Evolutionary conservation across 2,113 vertebrate genomes (phyloP).

Genomic region (Ursus arctos): DNA sequence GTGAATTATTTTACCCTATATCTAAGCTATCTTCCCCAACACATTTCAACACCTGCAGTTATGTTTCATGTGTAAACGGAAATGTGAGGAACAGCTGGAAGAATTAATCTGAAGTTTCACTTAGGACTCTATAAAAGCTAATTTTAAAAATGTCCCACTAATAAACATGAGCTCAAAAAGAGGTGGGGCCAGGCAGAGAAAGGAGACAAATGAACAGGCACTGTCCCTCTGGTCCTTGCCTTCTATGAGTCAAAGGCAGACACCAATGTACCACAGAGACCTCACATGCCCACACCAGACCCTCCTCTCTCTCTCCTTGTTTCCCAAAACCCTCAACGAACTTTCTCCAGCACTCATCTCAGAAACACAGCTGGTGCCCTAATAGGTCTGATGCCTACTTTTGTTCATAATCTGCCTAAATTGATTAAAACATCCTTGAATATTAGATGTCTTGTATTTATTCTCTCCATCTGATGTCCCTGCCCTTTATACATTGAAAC

Average conservation of each 20-base stretch:
- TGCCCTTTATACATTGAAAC: not conserved
- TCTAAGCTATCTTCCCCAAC: not conserved
- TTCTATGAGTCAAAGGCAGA: not conserved
- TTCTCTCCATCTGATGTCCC: not conserved
- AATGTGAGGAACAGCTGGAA: not conserved
- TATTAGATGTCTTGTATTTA: not conserved
- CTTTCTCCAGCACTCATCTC: not conserved
- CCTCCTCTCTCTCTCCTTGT: not conserved
- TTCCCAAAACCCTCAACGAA: not conserved
- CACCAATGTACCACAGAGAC: not conserved
- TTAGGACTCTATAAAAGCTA: not conserved
- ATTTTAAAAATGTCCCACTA: not conserved
- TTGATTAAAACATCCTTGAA: not conserved
- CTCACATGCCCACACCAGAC: accelerated
- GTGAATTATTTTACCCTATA: not conserved
- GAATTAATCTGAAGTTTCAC: not conserved
- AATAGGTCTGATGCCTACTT: not conserved
- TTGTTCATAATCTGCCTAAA: not conserved
- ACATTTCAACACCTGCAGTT: not conserved
- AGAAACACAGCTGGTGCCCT: not conserved
- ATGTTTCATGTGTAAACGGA: not conserved
- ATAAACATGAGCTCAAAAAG: not conserved
- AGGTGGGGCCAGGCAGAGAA: not conserved
- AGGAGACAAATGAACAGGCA: not conserved
- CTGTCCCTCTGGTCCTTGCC: accelerated